Evolutionary conservation across 1,140 invertebrate genomes (phyloP).

Genomic region (Drosophila dunni): DNA sequence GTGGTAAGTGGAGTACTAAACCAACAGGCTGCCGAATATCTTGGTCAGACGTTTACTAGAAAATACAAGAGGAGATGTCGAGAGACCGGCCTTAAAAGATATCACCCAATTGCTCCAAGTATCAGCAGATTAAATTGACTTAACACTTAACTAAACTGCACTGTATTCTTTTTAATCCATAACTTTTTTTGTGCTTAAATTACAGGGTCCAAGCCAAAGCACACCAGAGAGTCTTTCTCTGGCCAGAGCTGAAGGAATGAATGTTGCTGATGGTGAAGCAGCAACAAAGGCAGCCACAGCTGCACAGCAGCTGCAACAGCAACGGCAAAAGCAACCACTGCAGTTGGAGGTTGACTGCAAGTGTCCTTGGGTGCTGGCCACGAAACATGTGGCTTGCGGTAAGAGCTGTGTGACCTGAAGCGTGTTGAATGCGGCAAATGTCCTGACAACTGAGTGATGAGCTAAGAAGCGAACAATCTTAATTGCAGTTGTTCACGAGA

Average conservation of each 20-base stretch:
- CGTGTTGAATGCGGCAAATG: slow-evolving; percentile 1
- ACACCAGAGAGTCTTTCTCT: background rate
- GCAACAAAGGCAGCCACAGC: background rate
- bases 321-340: background rate
- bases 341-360: slow-evolving; percentile 29
- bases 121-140: too few species aligned
- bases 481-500: background rate
- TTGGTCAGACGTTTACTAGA: too few species aligned
- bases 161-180: too few species aligned
- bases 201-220: too few species aligned
- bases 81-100: too few species aligned
- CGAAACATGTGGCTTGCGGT: slow-evolving; percentile 1
- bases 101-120: too few species aligned
- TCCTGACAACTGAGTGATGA: slow-evolving; percentile 18
- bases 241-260: background rate
- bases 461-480: slow-evolving; percentile 20
- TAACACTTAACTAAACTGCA: too few species aligned
- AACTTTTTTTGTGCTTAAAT: too few species aligned
- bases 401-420: background rate
- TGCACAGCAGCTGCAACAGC: too few species aligned
- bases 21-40: too few species aligned
- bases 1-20: too few species aligned
- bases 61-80: too few species aligned
- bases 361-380: slow-evolving; percentile 2
- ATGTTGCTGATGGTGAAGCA: background rate